Base-by-base conservation (phyloP, 2,113 vertebrate genomes). In the Thryonomys swinderianus region DNA sequence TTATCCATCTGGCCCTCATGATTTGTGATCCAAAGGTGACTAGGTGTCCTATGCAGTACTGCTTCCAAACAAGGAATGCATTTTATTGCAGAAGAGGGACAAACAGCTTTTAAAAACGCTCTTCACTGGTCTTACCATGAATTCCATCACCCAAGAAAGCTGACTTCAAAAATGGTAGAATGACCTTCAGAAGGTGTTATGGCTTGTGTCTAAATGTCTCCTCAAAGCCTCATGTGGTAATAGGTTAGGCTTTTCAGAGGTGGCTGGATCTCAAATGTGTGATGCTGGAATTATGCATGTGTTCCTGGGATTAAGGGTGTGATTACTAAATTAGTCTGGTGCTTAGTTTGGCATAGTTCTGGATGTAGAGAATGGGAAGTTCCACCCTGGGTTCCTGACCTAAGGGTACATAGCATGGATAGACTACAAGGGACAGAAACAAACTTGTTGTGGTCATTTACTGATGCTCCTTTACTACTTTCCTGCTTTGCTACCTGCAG, bases 31-130 rank as follows among this genome's bases (percentile, higher is more conserved):
- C 30, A 62, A 48, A 87, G 32, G 1, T 81, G 32, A 12, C 14
- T 55, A 48, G 13, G 30, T 61, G n/a, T 40, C 17, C 53, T 32
- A 66, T n/a, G 48, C 16, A 32, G 4, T 42, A n/a, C 45, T 82
- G 40, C n/a, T 93, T 82, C 85, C 79, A 79, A 95, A 83, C 55
- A 90, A 48, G 4, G 32, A 90, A 42, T 7, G 87, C 40, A 57
- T 59, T 42, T 88, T 79, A 14, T 61, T 57, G 53, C 32, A 37
- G 12, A 64, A 62, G 21, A 51, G 21, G 76, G 16, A 21, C 42
- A 82, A 71, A 40, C 2, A 45, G 12, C 16, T 87, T 51, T 61
- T 21, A 32, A 51, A 42, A 27, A 5, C 21, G 18, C 7, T 17
- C 61, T 81, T 91, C 27, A 51, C 27, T 42, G 9, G 2, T 84